Conservation (phyloP, 2,888 invertebrate genomes). For the Orthonychiurus folsomi region DNA sequence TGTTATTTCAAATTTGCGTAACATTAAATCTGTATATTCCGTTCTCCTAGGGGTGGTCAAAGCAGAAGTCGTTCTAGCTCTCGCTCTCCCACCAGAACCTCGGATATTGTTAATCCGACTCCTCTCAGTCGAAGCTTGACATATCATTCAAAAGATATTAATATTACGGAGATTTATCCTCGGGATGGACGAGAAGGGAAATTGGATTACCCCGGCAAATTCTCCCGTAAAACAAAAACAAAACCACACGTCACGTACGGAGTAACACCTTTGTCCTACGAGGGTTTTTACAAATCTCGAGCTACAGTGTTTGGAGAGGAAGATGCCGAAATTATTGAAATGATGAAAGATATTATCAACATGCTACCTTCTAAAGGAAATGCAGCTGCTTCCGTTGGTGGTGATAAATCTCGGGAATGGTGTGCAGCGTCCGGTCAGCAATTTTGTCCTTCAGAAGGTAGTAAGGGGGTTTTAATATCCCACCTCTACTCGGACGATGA, state of each 20-base stretch:
- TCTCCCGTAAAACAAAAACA: slow-evolving; percentile 24
- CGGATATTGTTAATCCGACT: neutral
- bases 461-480: slow-evolving; percentile 36
- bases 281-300: slow-evolving; percentile 37
- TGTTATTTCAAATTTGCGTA: too few relatives aligned
- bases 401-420: slow-evolving; percentile 27
- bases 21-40: too few relatives aligned
- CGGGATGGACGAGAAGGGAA: neutral
- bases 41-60: neutral
- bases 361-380: neutral
- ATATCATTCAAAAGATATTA: neutral
- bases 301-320: slow-evolving; percentile 30
- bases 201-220: slow-evolving; percentile 23
- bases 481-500: slow-evolving; percentile 40
- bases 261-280: slow-evolving; percentile 26
- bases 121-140: neutral
- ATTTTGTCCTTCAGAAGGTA: slow-evolving; percentile 38
- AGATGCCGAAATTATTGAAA: slow-evolving; percentile 26
- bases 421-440: slow-evolving; percentile 30
- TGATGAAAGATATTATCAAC: slow-evolving; percentile 26
- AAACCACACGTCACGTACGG: slow-evolving; percentile 31
- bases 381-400: neutral
- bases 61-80: slow-evolving; percentile 1
- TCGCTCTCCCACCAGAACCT: neutral
- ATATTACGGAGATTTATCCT: neutral